Evolutionary conservation across 2,113 vertebrate species (phyloP).

Genomic region (Triplophysa dalaica): DNA sequence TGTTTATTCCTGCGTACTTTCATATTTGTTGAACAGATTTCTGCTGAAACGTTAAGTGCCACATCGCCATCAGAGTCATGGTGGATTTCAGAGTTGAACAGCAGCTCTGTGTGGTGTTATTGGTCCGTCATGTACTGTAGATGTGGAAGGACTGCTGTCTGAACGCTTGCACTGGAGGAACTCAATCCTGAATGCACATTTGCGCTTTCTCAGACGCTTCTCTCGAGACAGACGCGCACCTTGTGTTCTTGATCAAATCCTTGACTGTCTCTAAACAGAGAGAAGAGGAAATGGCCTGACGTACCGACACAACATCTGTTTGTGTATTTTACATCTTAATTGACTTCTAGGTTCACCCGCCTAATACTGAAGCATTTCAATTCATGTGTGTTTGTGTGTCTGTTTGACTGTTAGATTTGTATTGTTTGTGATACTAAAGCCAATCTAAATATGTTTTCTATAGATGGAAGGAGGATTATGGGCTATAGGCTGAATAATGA

Average conservation of each 20-base stretch:
- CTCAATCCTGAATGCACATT: constrained; percentile 56
- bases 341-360: neutral
- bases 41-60: constrained; percentile 78
- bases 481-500: constrained; percentile 55
- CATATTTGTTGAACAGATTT: constrained; percentile 40
- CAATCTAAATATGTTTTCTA: constrained; percentile 49
- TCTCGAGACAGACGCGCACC: constrained; percentile 23
- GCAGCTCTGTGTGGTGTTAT: constrained; percentile 51
- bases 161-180: constrained; percentile 75
- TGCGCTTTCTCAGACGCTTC: neutral
- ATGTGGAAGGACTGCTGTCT: constrained; percentile 71
- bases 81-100: neutral
- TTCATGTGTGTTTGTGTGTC: constrained; percentile 48
- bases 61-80: constrained; percentile 56
- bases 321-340: neutral
- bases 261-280: neutral
- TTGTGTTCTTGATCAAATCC: constrained; percentile 21
- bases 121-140: constrained; percentile 75
- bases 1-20: constrained; percentile 65
- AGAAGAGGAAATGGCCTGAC: neutral
- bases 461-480: constrained; percentile 43
- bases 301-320: constrained; percentile 13
- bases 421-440: constrained; percentile 62
- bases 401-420: constrained; percentile 53
- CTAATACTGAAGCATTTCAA: constrained; percentile 36